Conservation (phyloP, 2,113 vertebrate species). For the Galemys pyrenaicus region DNA sequence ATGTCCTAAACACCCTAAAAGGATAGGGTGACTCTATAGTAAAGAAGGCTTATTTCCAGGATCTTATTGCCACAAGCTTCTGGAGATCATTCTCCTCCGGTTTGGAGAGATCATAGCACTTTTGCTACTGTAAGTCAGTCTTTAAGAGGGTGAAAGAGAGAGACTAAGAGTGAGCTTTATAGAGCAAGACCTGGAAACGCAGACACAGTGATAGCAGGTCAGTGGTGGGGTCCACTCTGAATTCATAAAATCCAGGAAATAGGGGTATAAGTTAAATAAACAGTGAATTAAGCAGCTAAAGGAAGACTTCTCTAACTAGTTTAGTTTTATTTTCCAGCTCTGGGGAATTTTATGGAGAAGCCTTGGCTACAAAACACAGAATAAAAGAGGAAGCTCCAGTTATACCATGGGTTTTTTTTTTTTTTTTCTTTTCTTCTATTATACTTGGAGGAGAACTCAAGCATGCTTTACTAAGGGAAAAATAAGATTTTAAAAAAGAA, state of each 20-base stretch:
- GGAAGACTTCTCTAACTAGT: constrained; percentile 24
- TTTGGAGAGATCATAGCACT: background rate
- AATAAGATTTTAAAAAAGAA: constrained; percentile 69
- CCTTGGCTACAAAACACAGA: constrained; percentile 56
- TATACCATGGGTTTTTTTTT: constrained; percentile 52
- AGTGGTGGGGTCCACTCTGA: background rate
- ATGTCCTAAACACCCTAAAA: background rate
- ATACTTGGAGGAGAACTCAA: constrained; percentile 51
- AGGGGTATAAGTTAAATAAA: background rate
- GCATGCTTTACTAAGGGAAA: constrained; percentile 60
- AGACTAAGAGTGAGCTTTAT: background rate
- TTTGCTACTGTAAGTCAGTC: background rate
- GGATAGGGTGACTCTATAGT: background rate
- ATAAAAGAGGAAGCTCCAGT: constrained; percentile 60
- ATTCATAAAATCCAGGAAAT: background rate
- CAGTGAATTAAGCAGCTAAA: constrained; percentile 20
- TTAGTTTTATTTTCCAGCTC: constrained; percentile 44
- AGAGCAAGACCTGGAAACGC: background rate
- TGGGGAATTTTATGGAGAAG: constrained; percentile 48
- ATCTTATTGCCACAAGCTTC: background rate
- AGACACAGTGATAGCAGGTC: too few relatives aligned
- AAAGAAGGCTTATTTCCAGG: background rate
- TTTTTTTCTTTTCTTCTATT: background rate
- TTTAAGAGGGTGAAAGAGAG: background rate
- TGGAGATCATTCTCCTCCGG: background rate